Evolutionary conservation across 37 sponge, comb jelly and placozoan genomes (phyloP).

Genomic region (Mnemiopsis leidyi): DNA sequence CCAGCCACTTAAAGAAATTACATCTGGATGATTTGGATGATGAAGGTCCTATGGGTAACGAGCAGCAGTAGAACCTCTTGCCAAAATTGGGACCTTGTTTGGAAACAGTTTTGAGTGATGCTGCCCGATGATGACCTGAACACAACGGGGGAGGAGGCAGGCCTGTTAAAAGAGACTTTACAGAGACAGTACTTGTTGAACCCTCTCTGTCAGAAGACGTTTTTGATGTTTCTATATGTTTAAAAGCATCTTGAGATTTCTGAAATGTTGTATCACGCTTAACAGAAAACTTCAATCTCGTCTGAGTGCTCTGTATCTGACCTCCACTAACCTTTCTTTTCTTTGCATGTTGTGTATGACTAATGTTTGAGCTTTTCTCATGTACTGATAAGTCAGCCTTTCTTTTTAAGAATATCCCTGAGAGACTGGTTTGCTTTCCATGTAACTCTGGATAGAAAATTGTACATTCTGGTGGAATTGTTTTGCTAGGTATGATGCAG

Average conservation of each 20-base stretch:
- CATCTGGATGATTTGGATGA: not conserved
- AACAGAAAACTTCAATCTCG: not conserved
- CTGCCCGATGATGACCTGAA: not conserved
- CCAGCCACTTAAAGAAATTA: slow-evolving; percentile 26
- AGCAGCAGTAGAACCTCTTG: slow-evolving; percentile 39
- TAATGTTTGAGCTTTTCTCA: not conserved
- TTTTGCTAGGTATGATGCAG: not conserved
- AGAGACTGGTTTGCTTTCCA: slow-evolving; percentile 71
- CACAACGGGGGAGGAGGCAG: slow-evolving; percentile 8
- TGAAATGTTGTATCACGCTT: not conserved
- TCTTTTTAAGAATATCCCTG: not conserved
- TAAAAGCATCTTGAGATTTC: not conserved
- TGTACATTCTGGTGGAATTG: slow-evolving; percentile 73
- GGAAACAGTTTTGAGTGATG: not conserved
- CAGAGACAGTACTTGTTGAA: not conserved
- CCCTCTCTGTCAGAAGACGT: not conserved
- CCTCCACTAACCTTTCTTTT: not conserved
- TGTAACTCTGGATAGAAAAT: slow-evolving; percentile 67
- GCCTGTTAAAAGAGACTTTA: not conserved
- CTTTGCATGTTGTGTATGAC: not conserved
- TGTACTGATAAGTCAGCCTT: not conserved
- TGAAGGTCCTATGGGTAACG: slow-evolving; percentile 24
- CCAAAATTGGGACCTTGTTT: slow-evolving; percentile 25
- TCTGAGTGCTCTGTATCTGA: not conserved
- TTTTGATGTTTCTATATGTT: not conserved